phyloP scores from a whole-genome alignment of 2,888 invertebrate genomes.

The Netelia inedita region DNA sequence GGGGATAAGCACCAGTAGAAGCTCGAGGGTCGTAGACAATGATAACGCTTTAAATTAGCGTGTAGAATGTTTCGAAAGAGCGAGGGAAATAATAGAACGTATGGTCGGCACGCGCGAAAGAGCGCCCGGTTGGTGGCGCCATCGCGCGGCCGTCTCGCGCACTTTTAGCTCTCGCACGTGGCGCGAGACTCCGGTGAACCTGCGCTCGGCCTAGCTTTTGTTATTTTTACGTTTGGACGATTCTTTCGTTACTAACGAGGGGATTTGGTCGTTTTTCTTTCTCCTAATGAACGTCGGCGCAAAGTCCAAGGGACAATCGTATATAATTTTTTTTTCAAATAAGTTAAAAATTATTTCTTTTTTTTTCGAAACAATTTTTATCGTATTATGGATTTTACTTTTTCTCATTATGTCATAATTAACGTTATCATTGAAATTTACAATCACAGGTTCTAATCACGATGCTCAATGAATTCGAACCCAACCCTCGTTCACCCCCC shows the following conservation, averaged over 20 bases:
- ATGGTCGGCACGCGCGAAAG: not conserved
- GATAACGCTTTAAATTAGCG: not conserved
- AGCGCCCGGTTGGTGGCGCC: too few species aligned
- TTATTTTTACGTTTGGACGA: slow-evolving; percentile 19
- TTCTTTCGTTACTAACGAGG: slow-evolving; percentile 24
- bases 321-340: not conserved
- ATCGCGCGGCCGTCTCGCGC: slow-evolving; percentile 49
- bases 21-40: not conserved
- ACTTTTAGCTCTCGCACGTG: slow-evolving; percentile 67
- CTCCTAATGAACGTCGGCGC: not conserved
- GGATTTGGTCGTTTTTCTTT: slow-evolving; percentile 5
- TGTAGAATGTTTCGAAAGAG: not conserved
- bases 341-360: not conserved
- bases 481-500: not conserved
- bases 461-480: not conserved
- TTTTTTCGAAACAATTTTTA: too few species aligned
- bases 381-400: too few species aligned
- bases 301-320: not conserved
- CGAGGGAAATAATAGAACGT: not conserved
- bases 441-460: too few species aligned
- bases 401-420: too few species aligned
- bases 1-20: too few species aligned
- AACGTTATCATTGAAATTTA: too few species aligned
- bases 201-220: not conserved
- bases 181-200: slow-evolving; percentile 19